Conservation (phyloP, 2,113 vertebrate species). For the Lepus europaeus region DNA sequence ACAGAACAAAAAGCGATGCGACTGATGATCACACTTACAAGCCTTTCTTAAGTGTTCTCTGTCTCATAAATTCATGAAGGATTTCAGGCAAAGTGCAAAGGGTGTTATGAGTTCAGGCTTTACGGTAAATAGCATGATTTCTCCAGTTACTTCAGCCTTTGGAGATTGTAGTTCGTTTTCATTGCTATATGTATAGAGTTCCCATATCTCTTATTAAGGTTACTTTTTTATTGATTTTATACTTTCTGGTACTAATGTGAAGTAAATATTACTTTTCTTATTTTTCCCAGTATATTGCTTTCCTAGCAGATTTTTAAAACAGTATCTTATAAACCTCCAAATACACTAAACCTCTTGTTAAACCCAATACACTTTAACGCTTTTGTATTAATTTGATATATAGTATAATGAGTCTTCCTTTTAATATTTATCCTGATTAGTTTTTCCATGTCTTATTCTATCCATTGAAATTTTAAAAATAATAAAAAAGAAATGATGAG, state of each 20-base stretch:
- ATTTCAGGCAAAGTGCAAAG: constrained; percentile 15
- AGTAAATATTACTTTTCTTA: constrained; percentile 17
- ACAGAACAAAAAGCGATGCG: constrained; percentile 22
- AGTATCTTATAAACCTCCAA: neutral
- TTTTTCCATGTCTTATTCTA: constrained; percentile 23
- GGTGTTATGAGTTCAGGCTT: neutral
- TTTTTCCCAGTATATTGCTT: neutral
- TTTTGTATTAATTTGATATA: constrained; percentile 45
- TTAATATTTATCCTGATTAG: constrained; percentile 22
- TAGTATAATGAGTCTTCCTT: neutral
- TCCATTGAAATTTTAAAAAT: constrained; percentile 16
- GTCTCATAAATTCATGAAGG: neutral
- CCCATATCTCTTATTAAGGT: neutral
- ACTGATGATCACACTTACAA: constrained; percentile 29
- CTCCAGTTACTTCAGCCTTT: neutral
- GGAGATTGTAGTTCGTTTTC: neutral
- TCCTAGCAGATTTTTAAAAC: neutral
- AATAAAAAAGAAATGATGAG: neutral
- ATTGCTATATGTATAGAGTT: neutral
- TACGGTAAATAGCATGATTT: neutral
- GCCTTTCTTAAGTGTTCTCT: constrained; percentile 20
- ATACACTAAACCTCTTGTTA: neutral
- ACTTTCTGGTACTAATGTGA: constrained; percentile 33
- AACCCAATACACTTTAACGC: constrained; percentile 38
- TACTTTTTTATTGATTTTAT: constrained; percentile 10